Base-by-base conservation (phyloP, 2,113 vertebrate species). In the Catagonus wagneri region DNA sequence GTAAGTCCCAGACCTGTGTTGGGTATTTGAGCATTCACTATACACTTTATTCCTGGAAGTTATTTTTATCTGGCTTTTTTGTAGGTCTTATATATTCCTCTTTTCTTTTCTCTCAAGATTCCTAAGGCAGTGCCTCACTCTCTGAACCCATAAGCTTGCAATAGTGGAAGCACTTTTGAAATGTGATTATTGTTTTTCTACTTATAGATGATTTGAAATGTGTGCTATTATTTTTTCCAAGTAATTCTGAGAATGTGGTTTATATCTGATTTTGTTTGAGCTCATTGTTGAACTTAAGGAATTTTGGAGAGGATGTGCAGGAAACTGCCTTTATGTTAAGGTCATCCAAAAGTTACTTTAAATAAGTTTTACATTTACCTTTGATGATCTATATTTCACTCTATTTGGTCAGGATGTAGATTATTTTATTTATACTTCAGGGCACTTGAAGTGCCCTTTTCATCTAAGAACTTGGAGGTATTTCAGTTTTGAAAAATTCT, bases 221-320 rank as follows among this genome's bases (percentile, higher is more conserved):
- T 79, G 52, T 89, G 39, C 16, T 34, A 39, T 39, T 93, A 60
- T 89, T 29, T 88, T 27, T 93, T 72, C 66, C 34, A 66, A 72
- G 19, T 93, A 27, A 85, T 96, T 85, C 32, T 66, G 75, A 90
- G 80, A 32, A 90, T 32, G 14, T 79, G 11, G 23, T 15, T 91
- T 72, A 11, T 81, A 39, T 71, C 23, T 79, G 17, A 83, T 60
- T 84, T 84, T 95, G 56, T 89, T 72, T 80, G 72, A 79, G 19
- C 4, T 90, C 10, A 22, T 79, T 54, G 3, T 88, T 92, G 52
- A 83, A 1, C 23, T 83, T 75, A 83, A 76, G 11, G 11, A 68
- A 19, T 36, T 83, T 95, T 39, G 19, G 23, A 39, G 22, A 6
- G 2, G 12, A 52, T 61, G 15, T 69, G 15, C 56, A n/a, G 76